These are phyloP conservation scores for Eleutherodactylus coqui DNA, from an alignment of 2,797 vertebrate genomes.

Conservation along the genomic window DNA sequence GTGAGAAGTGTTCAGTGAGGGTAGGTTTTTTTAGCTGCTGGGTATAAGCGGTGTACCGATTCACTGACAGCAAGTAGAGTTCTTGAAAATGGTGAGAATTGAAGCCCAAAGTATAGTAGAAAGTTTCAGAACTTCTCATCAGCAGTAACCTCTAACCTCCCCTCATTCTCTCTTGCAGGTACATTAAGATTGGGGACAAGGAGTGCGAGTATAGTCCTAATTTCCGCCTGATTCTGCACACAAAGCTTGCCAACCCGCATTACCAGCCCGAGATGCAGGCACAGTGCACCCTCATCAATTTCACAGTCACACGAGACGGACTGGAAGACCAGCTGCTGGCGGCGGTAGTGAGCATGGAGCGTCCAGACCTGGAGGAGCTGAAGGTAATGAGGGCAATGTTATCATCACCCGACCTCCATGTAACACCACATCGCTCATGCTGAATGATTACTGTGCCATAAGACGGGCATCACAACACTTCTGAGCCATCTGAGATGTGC, in stretches of 20 bases:
- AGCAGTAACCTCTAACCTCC: background rate
- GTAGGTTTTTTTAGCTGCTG: too few species aligned
- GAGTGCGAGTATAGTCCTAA: conserved; percentile 89
- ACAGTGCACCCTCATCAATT: conserved; percentile 95
- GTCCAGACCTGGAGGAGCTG: conserved; percentile 91
- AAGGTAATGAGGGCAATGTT: conserved; percentile 77
- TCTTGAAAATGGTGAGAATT: too few species aligned
- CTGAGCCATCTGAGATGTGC: too few species aligned
- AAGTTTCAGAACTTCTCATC: too few species aligned
- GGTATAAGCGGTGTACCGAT: too few species aligned
- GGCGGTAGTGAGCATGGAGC: conserved; percentile 88
- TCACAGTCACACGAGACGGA: conserved; percentile 89
- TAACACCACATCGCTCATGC: background rate
- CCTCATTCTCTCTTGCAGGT: conserved; percentile 74
- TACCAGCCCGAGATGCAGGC: conserved; percentile 97
- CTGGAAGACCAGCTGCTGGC: conserved; percentile 95
- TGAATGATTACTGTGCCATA: background rate
- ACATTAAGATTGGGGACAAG: conserved; percentile 92
- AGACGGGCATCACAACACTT: background rate
- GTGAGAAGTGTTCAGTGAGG: too few species aligned
- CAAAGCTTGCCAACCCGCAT: conserved; percentile 93
- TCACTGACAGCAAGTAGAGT: too few species aligned
- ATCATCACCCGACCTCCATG: background rate
- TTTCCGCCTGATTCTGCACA: conserved; percentile 94
- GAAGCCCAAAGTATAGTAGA: background rate